Conservation (phyloP, 2,797 vertebrate genomes). For the Borostomias antarcticus region DNA sequence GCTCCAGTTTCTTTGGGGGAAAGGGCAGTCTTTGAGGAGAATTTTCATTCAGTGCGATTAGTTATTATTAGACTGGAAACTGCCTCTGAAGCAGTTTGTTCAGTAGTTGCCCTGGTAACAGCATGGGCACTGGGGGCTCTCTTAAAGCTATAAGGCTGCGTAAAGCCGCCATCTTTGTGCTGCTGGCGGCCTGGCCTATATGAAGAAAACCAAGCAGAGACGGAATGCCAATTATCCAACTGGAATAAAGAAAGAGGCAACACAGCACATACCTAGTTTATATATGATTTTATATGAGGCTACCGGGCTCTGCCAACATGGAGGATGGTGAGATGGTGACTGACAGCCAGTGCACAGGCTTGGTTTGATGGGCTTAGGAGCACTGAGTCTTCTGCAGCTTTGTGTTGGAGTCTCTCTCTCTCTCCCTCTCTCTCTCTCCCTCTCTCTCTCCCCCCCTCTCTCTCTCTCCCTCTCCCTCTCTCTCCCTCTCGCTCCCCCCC, state of each 20-base stretch:
- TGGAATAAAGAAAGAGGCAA: constrained; percentile 13
- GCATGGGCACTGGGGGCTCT: constrained; percentile 78
- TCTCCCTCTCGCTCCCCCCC: too few relatives aligned
- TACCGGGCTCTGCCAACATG: too few relatives aligned
- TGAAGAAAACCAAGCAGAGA: constrained; percentile 9
- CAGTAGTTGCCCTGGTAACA: constrained; percentile 91
- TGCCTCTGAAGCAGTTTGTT: constrained; percentile 86
- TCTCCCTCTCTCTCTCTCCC: neutral
- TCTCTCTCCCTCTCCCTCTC: too few relatives aligned
- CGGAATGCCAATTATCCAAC: too few relatives aligned
- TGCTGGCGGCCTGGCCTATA: constrained; percentile 53
- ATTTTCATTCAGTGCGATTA: constrained; percentile 82
- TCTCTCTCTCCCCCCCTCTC: too few relatives aligned
- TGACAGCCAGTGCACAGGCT: too few relatives aligned
- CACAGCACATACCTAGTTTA: neutral
- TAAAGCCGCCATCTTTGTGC: constrained; percentile 49
- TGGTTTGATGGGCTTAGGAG: neutral
- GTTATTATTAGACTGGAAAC: constrained; percentile 91
- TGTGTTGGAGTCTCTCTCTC: constrained; percentile 1
- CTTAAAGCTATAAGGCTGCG: constrained; percentile 77
- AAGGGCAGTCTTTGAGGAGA: constrained; percentile 64
- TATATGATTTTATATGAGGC: neutral
- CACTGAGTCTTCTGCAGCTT: constrained; percentile 8
- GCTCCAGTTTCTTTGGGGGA: constrained; percentile 49
- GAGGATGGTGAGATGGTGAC: too few relatives aligned